Percentiles rank a stretch among this genome's conserved stretches.
These are phyloP conservation scores for Corvus hawaiiensis DNA, from an alignment of 2,113 vertebrate genomes.

Conservation along the genomic window DNA sequence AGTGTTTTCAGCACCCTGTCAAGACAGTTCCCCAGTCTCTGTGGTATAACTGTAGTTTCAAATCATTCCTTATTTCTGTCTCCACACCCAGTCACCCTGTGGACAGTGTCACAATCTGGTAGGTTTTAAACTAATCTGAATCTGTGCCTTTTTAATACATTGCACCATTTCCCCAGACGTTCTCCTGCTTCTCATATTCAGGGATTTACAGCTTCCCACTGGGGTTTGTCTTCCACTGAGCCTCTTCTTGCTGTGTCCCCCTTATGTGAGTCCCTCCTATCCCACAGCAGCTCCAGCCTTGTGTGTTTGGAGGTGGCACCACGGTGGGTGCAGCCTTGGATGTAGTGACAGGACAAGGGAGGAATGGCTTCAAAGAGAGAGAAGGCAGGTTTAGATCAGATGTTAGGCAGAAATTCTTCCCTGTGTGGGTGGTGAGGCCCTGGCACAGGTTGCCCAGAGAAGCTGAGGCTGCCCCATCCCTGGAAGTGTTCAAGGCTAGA, in stretches of 20 bases:
- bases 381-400: neutral
- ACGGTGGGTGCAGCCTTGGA: fast-evolving
- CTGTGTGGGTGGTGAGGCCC: neutral
- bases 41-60: neutral
- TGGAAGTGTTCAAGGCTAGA: neutral
- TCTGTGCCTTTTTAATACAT: neutral
- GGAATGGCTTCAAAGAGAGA: neutral
- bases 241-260: neutral
- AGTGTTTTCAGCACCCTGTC: slow-evolving; percentile 13
- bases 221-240: neutral
- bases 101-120: neutral
- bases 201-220: neutral
- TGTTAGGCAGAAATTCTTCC: neutral
- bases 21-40: neutral
- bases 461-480: neutral
- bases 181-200: neutral
- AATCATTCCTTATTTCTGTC: neutral
- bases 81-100: neutral
- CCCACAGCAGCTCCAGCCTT: neutral
- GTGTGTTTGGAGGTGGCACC: fast-evolving
- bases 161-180: fast-evolving
- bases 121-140: neutral
- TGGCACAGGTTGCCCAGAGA: neutral
- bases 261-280: fast-evolving
- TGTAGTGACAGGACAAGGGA: neutral